Percentiles rank a stretch among this genome's conserved stretches.
phyloP scores from a whole-genome alignment of 1,140 invertebrate species.

The Drosophila asahinai region DNA sequence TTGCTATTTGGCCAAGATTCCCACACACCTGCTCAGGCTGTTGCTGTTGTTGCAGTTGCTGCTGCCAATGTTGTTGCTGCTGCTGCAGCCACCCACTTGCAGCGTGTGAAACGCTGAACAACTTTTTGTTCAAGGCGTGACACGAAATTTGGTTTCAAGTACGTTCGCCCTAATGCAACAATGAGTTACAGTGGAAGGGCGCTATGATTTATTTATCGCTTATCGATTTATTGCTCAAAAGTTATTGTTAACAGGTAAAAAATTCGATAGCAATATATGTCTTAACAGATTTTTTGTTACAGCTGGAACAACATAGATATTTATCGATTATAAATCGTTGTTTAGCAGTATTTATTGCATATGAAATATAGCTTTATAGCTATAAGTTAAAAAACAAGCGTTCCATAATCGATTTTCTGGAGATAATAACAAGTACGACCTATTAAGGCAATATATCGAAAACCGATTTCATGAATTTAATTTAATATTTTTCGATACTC shows the following conservation, averaged over 20 bases:
- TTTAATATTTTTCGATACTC: background rate
- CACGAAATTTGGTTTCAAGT: slow-evolving; percentile 65
- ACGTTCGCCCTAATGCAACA: slow-evolving; percentile 56
- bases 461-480: too few relatives aligned
- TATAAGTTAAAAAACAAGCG: too few relatives aligned
- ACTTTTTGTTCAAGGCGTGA: slow-evolving; percentile 67
- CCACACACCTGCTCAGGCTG: slow-evolving; percentile 68
- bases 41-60: slow-evolving; percentile 11
- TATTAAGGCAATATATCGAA: background rate
- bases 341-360: too few relatives aligned
- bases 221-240: background rate
- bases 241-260: too few relatives aligned
- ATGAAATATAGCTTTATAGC: background rate
- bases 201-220: too few relatives aligned
- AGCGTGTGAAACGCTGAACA: slow-evolving; percentile 70
- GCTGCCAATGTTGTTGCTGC: slow-evolving; percentile 12
- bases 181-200: slow-evolving; percentile 2
- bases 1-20: slow-evolving; percentile 79
- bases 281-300: too few relatives aligned
- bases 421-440: background rate
- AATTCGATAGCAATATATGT: too few relatives aligned
- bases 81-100: slow-evolving; percentile 57
- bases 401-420: background rate
- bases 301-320: too few relatives aligned
- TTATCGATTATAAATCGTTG: too few relatives aligned